phyloP scores from a whole-genome alignment of 2,113 vertebrate species.

The Erythrolamprus reginae region DNA sequence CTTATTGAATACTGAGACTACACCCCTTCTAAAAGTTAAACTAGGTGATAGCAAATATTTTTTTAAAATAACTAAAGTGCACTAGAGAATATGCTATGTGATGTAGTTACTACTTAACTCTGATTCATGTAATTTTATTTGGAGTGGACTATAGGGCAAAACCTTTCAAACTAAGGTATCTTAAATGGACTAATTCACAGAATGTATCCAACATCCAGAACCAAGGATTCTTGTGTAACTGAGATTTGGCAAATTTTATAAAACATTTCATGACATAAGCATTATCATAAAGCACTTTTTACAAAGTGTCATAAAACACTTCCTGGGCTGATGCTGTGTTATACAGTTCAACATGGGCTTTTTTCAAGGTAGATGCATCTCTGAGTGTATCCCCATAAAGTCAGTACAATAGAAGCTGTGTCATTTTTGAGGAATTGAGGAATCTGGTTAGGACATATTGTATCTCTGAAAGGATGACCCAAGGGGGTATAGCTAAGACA shows the following conservation, averaged over 20 bases:
- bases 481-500: background rate
- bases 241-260: background rate
- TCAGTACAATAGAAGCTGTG: background rate
- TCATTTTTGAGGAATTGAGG: background rate
- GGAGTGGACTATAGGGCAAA: background rate
- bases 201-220: background rate
- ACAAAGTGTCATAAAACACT: background rate
- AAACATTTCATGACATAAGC: background rate
- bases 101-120: background rate
- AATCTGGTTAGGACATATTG: background rate
- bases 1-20: background rate
- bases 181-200: background rate
- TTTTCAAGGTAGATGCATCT: background rate
- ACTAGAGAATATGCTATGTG: background rate
- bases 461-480: background rate
- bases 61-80: background rate
- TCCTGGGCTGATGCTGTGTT: background rate
- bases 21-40: background rate
- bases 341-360: background rate
- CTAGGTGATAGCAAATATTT: too few relatives aligned
- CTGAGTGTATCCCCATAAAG: background rate
- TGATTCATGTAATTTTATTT: background rate
- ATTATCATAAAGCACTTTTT: background rate
- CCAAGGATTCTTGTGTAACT: too few relatives aligned
- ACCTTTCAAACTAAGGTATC: background rate